Evolutionary conservation across 2,888 invertebrate species (phyloP).

Genomic region (Drosophila differens): DNA sequence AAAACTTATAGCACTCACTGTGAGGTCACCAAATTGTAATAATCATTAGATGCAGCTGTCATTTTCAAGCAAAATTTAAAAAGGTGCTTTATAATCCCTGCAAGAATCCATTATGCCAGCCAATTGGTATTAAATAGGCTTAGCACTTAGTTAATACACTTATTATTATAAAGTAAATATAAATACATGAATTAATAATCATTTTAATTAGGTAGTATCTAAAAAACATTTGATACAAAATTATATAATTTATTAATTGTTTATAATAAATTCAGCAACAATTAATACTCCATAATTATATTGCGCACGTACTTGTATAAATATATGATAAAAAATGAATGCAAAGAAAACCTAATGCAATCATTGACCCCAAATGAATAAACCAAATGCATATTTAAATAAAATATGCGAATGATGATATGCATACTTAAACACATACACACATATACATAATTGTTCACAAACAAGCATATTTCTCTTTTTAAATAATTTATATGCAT

Average conservation of each 20-base stretch:
- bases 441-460: slow-evolving; percentile 1
- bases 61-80: no score
- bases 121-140: not conserved
- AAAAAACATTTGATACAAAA: not conserved
- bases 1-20: no score
- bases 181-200: not conserved
- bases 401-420: slow-evolving; percentile 60
- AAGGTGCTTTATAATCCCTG: no score
- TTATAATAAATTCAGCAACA: slow-evolving; percentile 3
- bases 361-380: slow-evolving; percentile 67
- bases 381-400: slow-evolving; percentile 54
- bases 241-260: not conserved
- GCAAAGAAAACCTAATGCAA: slow-evolving; percentile 35
- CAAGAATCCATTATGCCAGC: not conserved
- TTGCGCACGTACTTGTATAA: not conserved
- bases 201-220: not conserved
- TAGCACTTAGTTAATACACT: not conserved
- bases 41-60: no score
- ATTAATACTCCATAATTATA: slow-evolving; percentile 2
- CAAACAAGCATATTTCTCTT: slow-evolving; percentile 16
- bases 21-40: no score
- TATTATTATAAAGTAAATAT: not conserved
- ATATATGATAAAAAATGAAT: slow-evolving; percentile 22
- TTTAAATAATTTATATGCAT: slow-evolving; percentile 18
- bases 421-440: not conserved